These are phyloP conservation scores for Lagopus leucura DNA, from an alignment of 2,113 vertebrate species.

Conservation along the genomic window DNA sequence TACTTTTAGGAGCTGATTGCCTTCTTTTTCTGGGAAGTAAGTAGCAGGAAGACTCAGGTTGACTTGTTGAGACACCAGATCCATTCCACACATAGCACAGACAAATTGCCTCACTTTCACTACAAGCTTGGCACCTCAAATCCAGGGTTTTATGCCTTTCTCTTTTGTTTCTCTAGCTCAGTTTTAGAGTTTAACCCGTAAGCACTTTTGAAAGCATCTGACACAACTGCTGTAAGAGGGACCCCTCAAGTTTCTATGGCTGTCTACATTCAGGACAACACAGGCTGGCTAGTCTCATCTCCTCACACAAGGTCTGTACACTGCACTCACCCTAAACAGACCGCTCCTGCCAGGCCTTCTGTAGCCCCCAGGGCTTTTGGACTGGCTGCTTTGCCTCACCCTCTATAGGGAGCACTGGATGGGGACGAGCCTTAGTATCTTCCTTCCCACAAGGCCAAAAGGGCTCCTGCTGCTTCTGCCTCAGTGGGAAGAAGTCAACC, in stretches of 20 bases:
- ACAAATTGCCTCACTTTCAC: not conserved
- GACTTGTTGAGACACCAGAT: not conserved
- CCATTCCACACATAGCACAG: not conserved
- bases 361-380: not conserved
- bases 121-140: not conserved
- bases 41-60: not conserved
- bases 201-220: constrained; percentile 9
- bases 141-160: not conserved
- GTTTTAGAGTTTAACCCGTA: not conserved
- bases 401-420: not conserved
- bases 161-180: not conserved
- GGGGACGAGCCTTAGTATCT: not conserved
- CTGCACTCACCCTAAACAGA: fast-evolving
- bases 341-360: not conserved
- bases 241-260: not conserved
- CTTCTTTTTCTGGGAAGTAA: not conserved
- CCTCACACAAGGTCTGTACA: not conserved
- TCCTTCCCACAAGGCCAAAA: not conserved
- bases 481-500: not conserved
- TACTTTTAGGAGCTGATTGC: not conserved
- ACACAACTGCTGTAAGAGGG: not conserved
- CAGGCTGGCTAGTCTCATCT: not conserved
- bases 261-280: not conserved
- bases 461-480: not conserved
- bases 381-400: not conserved